A percentile compares a stretch with the other conserved stretches of the same genome.
phyloP scores from a whole-genome alignment of 2,888 invertebrate species.

The Sipha maydis region DNA sequence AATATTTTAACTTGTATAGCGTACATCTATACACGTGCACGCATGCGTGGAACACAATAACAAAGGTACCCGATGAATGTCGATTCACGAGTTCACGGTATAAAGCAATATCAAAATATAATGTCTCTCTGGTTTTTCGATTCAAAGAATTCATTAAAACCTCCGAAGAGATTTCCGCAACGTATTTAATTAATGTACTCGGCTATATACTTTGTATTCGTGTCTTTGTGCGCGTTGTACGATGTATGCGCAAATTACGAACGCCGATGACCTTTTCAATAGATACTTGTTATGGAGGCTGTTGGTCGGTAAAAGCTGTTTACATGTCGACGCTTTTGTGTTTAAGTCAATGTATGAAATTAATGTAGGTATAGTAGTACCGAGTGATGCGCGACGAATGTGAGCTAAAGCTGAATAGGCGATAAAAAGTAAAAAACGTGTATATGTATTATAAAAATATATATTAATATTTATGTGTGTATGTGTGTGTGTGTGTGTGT shows the following conservation, averaged over 20 bases:
- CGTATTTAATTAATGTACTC: slow-evolving; percentile 11
- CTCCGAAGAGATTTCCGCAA: neutral
- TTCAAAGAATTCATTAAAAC: slow-evolving; percentile 1
- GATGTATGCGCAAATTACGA: slow-evolving; percentile 20
- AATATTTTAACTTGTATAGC: neutral
- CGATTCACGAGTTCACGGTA: neutral
- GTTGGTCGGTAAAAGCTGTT: slow-evolving; percentile 31
- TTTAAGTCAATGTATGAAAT: slow-evolving; percentile 6
- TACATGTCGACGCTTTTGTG: slow-evolving; percentile 38
- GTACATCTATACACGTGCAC: neutral
- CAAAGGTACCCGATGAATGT: neutral
- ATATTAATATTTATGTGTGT: neutral
- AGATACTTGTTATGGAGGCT: neutral
- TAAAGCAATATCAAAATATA: slow-evolving; percentile 9
- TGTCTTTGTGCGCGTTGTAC: neutral
- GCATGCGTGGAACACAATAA: neutral
- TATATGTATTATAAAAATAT: slow-evolving; percentile 6
- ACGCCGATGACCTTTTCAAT: slow-evolving; percentile 39
- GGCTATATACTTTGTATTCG: neutral
- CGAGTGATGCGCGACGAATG: slow-evolving; percentile 19
- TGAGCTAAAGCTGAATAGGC: slow-evolving; percentile 1
- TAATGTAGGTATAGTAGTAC: slow-evolving; percentile 8
- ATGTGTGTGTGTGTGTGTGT: no score
- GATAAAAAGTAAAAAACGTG: slow-evolving; percentile 31
- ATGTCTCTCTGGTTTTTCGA: neutral